phyloP scores from a whole-genome alignment of 2,113 vertebrate species.

The Scortum barcoo region DNA sequence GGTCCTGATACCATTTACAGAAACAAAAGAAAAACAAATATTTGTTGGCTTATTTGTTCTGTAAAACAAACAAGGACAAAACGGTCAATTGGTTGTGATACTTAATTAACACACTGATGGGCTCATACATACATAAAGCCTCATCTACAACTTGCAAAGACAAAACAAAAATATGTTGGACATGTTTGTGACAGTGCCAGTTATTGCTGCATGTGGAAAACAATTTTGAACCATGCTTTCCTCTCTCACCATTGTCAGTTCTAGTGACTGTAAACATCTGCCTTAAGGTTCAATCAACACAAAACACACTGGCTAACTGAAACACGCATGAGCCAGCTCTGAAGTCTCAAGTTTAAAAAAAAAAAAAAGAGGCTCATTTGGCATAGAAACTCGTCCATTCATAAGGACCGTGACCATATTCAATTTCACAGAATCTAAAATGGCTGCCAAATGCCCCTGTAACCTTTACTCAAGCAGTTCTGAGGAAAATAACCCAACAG shows the following conservation, averaged over 20 bases:
- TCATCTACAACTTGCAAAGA: not conserved
- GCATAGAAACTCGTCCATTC: not conserved
- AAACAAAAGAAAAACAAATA: not conserved
- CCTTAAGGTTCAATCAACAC: conserved; percentile 11
- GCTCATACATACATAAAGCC: not conserved
- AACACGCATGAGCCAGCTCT: not conserved
- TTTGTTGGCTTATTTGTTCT: not conserved
- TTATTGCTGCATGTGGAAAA: conserved; percentile 4
- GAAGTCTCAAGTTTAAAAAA: conserved; percentile 7
- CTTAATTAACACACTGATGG: not conserved
- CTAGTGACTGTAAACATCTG: conserved; percentile 16
- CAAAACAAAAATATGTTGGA: conserved; percentile 46
- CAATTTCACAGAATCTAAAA: conserved; percentile 46
- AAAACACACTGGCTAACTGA: conserved; percentile 12
- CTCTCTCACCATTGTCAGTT: conserved; percentile 9
- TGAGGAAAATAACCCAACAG: conserved; percentile 77
- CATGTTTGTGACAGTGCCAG: conserved; percentile 61
- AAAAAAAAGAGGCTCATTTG: conserved; percentile 4
- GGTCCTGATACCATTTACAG: not conserved
- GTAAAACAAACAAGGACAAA: not conserved
- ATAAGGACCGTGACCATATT: conserved; percentile 15
- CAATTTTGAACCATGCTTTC: not conserved
- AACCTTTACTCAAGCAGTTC: conserved; percentile 76
- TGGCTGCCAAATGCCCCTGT: conserved; percentile 52
- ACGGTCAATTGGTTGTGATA: not conserved